Evolutionary conservation across 2,797 vertebrate species (phyloP), one percentile per base, ranked within the genome.

Genomic region (Chelmon rostratus): DNA sequence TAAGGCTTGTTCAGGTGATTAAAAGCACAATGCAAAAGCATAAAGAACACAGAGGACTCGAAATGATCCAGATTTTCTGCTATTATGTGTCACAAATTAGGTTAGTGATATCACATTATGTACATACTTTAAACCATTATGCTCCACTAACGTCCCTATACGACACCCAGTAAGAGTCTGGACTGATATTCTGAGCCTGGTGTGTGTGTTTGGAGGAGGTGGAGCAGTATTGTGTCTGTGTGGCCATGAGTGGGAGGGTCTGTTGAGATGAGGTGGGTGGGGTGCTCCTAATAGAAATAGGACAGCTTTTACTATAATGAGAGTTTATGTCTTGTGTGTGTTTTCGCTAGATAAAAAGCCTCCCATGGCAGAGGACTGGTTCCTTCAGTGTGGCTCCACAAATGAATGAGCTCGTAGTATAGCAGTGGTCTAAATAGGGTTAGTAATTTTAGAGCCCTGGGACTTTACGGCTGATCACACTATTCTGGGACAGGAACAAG

Each of bases 401-500:
- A 81, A 84, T 79, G 67, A 90, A 78, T 82, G 70, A 79, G 71
- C 76, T 81, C 44, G 72, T 54, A 25, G 73, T 78, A 42, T 63
- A 81, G 77, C 83, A 28, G 44, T 53, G 66, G 73, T 79, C 87
- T 91, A 89, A 92, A 89, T 85, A 79, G 72, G 76, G 83, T 82
- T 78, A 50, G 79, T 91, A 54, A 86, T 90, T 92, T 88, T 38
- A 59, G 66, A 83, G 85, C 88, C 71, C 25, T 58, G 85, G 90
- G 88, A 90, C 81, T 87, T 77, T 28, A 65, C 13, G 75, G 74
- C 75, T 81, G 73, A 89, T 90, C 81, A 73, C 44, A 59, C 78
- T 84, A 79, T 89, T 89, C 83, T 90, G 76, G 73, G 86, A 90
- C 49, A 59, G 79, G 75, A 86, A 88, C 75, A 78, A 79, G 82